Evolutionary conservation across 2,797 vertebrate genomes (phyloP).

Genomic region (Fundulus diaphanus): DNA sequence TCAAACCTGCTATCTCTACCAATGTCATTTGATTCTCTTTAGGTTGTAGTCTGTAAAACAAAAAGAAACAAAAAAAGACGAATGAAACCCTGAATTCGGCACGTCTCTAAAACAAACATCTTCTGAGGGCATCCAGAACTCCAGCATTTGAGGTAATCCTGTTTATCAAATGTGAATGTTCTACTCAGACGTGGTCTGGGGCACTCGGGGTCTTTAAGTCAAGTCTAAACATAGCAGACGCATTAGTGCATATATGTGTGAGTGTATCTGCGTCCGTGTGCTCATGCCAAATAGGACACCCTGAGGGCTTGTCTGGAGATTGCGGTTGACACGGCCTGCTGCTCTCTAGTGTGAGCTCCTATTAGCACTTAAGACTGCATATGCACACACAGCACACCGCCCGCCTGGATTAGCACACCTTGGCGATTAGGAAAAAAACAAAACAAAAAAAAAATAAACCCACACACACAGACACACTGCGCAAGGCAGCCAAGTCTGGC

Average conservation of each 20-base stretch:
- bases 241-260: slow-evolving; percentile 27
- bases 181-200: slow-evolving; percentile 56
- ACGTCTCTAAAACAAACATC: not conserved
- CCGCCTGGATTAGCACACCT: slow-evolving; percentile 51
- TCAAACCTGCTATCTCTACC: not conserved
- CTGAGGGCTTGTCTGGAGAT: slow-evolving; percentile 79
- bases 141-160: slow-evolving; percentile 57
- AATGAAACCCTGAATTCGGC: not conserved
- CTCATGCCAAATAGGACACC: slow-evolving; percentile 78
- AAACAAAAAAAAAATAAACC: not conserved
- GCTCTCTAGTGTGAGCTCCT: slow-evolving; percentile 73
- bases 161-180: slow-evolving; percentile 59
- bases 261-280: slow-evolving; percentile 36
- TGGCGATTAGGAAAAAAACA: slow-evolving; percentile 46
- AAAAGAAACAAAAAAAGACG: not conserved
- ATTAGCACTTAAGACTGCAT: slow-evolving; percentile 71
- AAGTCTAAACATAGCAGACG: slow-evolving; percentile 59
- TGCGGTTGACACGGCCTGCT: slow-evolving; percentile 77
- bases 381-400: slow-evolving; percentile 41
- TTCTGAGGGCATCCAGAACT: slow-evolving; percentile 6
- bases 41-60: not conserved
- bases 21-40: not conserved
- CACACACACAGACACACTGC: not conserved
- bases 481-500: not conserved
- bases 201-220: slow-evolving; percentile 52